phyloP scores from a whole-genome alignment of 1,140 invertebrate genomes.

The Lerema accius region DNA sequence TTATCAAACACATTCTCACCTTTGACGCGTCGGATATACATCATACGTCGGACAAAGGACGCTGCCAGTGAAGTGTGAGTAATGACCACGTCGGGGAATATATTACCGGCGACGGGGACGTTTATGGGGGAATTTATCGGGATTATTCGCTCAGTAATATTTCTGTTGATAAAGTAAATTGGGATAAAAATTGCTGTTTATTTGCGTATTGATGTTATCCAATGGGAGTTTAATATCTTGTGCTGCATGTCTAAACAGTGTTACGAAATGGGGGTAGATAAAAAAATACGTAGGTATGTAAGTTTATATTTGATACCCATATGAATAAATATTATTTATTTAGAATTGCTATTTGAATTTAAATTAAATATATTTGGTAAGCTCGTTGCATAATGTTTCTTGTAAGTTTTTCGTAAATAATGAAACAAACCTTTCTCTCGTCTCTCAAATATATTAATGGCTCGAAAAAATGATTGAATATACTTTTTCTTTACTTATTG shows the following conservation, averaged over 20 bases:
- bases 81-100: conserved; percentile 36
- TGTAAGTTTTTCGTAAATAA: too few relatives aligned
- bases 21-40: conserved; percentile 39
- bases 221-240: too few relatives aligned
- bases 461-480: background rate
- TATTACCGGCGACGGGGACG: conserved; percentile 34
- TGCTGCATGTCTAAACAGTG: too few relatives aligned
- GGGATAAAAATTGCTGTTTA: too few relatives aligned
- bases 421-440: background rate
- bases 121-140: conserved; percentile 32
- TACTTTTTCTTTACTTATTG: background rate
- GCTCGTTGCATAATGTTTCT: too few relatives aligned
- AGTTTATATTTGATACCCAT: too few relatives aligned
- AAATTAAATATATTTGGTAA: too few relatives aligned
- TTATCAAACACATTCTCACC: conserved; percentile 32
- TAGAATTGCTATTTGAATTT: too few relatives aligned
- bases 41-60: conserved; percentile 38
- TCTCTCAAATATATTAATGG: background rate
- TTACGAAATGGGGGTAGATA: too few relatives aligned
- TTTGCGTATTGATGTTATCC: too few relatives aligned
- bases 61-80: conserved; percentile 36
- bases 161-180: background rate
- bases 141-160: background rate
- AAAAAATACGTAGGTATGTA: too few relatives aligned
- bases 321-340: too few relatives aligned